Evolutionary conservation across 1,140 invertebrate genomes (phyloP).

Genomic region (Neodiprion fabricii): DNA sequence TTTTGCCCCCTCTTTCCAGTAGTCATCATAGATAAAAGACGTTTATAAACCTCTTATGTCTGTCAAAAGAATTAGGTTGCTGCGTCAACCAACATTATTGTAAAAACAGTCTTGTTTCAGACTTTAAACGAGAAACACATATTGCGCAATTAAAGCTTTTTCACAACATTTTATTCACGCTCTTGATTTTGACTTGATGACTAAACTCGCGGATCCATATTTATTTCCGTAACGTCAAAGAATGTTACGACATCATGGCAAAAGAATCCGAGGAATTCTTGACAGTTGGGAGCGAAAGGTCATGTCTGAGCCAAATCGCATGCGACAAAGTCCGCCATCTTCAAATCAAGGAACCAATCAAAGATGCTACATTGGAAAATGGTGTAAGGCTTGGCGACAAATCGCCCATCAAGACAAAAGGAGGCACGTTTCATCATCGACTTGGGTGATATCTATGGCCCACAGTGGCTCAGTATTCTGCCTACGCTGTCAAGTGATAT

Average conservation of each 20-base stretch:
- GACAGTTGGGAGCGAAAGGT: conserved; percentile 27
- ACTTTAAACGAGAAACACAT: too few species aligned
- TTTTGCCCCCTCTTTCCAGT: too few species aligned
- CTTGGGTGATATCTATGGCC: conserved; percentile 9
- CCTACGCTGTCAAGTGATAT: conserved; percentile 9
- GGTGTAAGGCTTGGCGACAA: conserved; percentile 7
- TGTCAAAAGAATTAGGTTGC: too few species aligned
- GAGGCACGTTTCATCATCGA: conserved; percentile 12
- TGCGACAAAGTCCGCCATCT: background rate
- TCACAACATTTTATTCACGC: too few species aligned
- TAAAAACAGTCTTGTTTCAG: too few species aligned
- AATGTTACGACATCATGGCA: background rate
- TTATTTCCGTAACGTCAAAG: too few species aligned
- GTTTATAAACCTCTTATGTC: too few species aligned
- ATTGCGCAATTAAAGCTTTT: too few species aligned
- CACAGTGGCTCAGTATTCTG: conserved; percentile 19
- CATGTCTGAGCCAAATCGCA: conserved; percentile 17
- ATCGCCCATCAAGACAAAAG: background rate
- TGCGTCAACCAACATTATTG: too few species aligned
- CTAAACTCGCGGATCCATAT: too few species aligned
- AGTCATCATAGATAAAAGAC: too few species aligned
- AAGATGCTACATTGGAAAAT: background rate
- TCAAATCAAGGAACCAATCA: background rate
- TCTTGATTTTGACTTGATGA: too few species aligned
- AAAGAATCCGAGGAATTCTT: conserved; percentile 23